Base-by-base conservation (phyloP, 2,113 vertebrate species). In the Xenus cinereus region DNA sequence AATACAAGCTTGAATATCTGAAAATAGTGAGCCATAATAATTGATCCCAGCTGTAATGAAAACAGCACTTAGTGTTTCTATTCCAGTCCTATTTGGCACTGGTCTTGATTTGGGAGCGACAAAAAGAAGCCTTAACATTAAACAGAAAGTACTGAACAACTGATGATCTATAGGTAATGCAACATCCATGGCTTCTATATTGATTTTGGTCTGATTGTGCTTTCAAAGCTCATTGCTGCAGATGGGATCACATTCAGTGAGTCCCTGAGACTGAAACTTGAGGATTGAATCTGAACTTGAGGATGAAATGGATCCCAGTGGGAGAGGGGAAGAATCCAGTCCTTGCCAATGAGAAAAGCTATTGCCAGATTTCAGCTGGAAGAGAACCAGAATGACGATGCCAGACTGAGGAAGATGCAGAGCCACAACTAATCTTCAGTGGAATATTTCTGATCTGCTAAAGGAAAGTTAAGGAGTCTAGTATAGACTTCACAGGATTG, bases 11-110 rank as follows among this genome's bases (percentile, higher is more conserved):
- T 88, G n/a, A 92, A 84, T 54, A 89, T 81, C 83, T 96, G 81
- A 96, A 93, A 92, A 92, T 89, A 91, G 91, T 69, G 48, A 93
- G 14, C 71, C 45, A 39, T 82, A 85, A 88, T 92, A 95, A 93
- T 76, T 77, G 66, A 95, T 90, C 43, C 18, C 83, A 89, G 30
- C 21, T 88, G 46, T 51, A 93, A 86, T 81, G 62, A 90, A 96
- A 91, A 54, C 53, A 77, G 12, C 27, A 51, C 18, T 83, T 77
- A 41, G 8, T 69, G 68, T 90, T 93, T 50, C 30, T 84, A 14
- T 87, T 83, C 41, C 46, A 41, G 48, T 68, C n/a, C 37, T 82
- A 18, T 78, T 78, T 86, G 84, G 35, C 39, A 64, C 9, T 54
- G 15, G 22, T 76, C 32, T 92, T 6, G 1, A 74, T 63, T 64